These are phyloP conservation scores for Myiopsitta monachus DNA, from an alignment of 2,113 vertebrate species.

Conservation along the genomic window DNA sequence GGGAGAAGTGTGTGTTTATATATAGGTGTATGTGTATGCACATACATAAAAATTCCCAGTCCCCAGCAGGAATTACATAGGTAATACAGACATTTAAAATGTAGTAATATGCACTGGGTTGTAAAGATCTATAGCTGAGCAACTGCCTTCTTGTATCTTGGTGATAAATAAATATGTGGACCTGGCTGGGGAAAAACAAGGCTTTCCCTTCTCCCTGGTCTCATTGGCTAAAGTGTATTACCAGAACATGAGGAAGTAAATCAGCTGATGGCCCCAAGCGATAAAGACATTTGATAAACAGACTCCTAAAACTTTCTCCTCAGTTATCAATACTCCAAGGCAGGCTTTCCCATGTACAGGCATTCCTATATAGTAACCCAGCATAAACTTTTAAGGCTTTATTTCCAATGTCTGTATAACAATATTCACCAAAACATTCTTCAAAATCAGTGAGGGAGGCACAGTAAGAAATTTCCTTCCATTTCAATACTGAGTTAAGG, in stretches of 20 bases:
- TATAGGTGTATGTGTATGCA: too few relatives aligned
- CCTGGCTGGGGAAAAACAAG: not conserved
- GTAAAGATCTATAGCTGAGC: not conserved
- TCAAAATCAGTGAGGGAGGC: not conserved
- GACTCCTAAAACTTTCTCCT: not conserved
- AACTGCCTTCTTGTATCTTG: not conserved
- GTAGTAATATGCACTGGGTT: not conserved
- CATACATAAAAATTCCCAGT: not conserved
- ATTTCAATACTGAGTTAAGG: not conserved
- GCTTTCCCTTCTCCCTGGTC: not conserved
- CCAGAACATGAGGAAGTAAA: not conserved
- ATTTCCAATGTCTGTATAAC: not conserved
- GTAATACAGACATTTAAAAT: not conserved
- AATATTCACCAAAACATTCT: not conserved
- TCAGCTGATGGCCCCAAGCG: not conserved
- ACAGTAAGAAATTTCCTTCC: not conserved
- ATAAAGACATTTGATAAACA: not conserved
- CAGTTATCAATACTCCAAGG: not conserved
- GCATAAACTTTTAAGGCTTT: not conserved
- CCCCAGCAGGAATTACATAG: fast-evolving
- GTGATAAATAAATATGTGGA: not conserved
- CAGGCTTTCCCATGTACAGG: not conserved
- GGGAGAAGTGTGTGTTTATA: not conserved
- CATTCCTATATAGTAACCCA: not conserved
- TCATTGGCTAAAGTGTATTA: not conserved